Evolutionary conservation across 2,888 invertebrate genomes (phyloP).

Genomic region (Magallana nippona): DNA sequence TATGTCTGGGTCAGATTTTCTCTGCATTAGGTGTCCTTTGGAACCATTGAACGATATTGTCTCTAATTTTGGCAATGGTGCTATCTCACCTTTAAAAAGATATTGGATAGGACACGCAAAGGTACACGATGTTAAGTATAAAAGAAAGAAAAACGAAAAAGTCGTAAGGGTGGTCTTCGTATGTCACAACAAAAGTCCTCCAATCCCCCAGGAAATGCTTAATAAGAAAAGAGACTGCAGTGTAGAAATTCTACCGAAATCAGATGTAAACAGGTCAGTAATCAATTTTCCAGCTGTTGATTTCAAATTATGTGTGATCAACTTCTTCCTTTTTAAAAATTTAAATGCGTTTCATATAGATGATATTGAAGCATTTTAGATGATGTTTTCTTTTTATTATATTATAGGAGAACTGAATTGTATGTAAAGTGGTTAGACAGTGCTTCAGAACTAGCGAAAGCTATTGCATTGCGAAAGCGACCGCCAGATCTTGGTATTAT

Average conservation of each 20-base stretch:
- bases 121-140: constrained; percentile 26
- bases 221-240: constrained; percentile 13
- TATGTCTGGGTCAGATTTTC: constrained; percentile 43
- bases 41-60: neutral
- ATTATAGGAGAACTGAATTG: constrained; percentile 42
- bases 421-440: constrained; percentile 31
- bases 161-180: constrained; percentile 40
- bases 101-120: constrained; percentile 52
- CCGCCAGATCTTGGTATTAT: constrained; percentile 33
- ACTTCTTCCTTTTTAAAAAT: no score
- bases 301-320: neutral
- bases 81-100: neutral
- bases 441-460: constrained; percentile 30
- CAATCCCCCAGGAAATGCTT: neutral
- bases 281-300: neutral
- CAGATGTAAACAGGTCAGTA: constrained; percentile 38
- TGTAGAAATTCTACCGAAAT: constrained; percentile 45
- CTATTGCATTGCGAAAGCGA: constrained; percentile 35
- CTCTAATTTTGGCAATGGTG: neutral
- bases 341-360: no score
- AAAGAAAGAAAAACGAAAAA: constrained; percentile 34
- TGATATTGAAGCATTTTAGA: no score
- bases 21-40: constrained; percentile 45
- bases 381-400: no score
- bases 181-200: constrained; percentile 40